Base-by-base conservation (phyloP, 1,140 invertebrate species). In the Telenomus remus region DNA sequence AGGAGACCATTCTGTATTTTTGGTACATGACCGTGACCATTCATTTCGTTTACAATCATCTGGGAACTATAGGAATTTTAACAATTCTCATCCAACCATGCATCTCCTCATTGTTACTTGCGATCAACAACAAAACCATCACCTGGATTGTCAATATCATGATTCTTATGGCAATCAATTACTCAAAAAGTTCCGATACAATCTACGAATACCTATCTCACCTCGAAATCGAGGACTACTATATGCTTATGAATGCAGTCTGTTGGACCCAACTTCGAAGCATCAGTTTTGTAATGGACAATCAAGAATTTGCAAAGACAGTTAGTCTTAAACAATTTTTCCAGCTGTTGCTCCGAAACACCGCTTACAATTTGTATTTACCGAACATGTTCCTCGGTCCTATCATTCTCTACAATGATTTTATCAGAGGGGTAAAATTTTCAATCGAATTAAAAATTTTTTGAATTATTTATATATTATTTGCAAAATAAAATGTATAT, bases 371-470 rank as follows among this genome's bases (percentile, higher is more conserved):
- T 65, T 90, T 96, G 68, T 97, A 97, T 85, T 90, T 96, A 42
- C 95, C 95, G 19, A 89, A 92, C 8, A 89, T 95, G 43, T 93
- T 94, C 76, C 90, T 92, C 70, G 95, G 95, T 46, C 95, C 95
- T 15, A 88, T 96, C 51, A 90, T 97, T 69, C 88, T 92, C 4
- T 96, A 93, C 87, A 88, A 91, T 73, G 89, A 92, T 79, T 94
- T 92, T 88, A 74, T 87, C 16, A 57, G 84, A 16, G 88, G 90
- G 65, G 90, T 92, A 84, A 79, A 27, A 27, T 27, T 27, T 27
- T 27, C 6, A 27, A n/a, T n/a, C n/a, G n/a, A n/a, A n/a, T n/a
- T n/a, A n/a, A n/a, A n/a, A n/a, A n/a, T n/a, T n/a, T n/a, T n/a
- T n/a, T n/a, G n/a, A n/a, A n/a, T n/a, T n/a, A n/a, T n/a, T n/a